phyloP scores from a whole-genome alignment of 2,797 vertebrate genomes.

The Erethizon dorsatum region DNA sequence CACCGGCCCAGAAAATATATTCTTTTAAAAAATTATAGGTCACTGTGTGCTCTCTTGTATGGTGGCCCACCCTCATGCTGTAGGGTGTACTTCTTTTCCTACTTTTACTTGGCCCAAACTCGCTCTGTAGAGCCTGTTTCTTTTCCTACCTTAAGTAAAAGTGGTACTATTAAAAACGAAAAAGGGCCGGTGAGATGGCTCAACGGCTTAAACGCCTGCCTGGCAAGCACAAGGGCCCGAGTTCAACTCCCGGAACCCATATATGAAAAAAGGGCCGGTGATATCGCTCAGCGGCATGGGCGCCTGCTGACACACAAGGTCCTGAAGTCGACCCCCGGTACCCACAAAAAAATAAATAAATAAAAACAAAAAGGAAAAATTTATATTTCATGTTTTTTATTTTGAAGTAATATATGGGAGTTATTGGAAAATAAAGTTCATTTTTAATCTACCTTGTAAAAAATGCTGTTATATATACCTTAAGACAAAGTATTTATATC shows the following conservation, averaged over 20 bases:
- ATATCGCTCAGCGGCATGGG: no score
- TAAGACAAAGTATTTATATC: conserved; percentile 55
- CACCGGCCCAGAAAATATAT: conserved; percentile 67
- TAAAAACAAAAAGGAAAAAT: conserved; percentile 23
- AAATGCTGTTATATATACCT: conserved; percentile 38
- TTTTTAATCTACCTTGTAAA: conserved; percentile 33
- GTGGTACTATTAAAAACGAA: neutral
- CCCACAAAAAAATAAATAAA: neutral
- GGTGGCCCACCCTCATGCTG: neutral
- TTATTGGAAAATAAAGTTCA: conserved; percentile 63
- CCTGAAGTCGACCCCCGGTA: no score
- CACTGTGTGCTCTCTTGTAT: neutral
- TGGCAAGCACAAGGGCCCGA: no score
- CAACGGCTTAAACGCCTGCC: no score
- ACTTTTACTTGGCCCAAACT: neutral
- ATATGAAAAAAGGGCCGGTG: no score
- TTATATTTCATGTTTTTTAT: conserved; percentile 40
- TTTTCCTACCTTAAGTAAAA: neutral
- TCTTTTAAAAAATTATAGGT: conserved; percentile 23
- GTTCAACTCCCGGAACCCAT: no score
- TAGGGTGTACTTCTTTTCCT: neutral
- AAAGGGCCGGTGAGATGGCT: no score
- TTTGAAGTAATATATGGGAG: conserved; percentile 45
- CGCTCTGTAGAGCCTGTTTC: neutral
- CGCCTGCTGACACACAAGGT: no score